These are phyloP conservation scores for Pandion haliaetus DNA, from an alignment of 2,113 vertebrate genomes.

Conservation along the genomic window DNA sequence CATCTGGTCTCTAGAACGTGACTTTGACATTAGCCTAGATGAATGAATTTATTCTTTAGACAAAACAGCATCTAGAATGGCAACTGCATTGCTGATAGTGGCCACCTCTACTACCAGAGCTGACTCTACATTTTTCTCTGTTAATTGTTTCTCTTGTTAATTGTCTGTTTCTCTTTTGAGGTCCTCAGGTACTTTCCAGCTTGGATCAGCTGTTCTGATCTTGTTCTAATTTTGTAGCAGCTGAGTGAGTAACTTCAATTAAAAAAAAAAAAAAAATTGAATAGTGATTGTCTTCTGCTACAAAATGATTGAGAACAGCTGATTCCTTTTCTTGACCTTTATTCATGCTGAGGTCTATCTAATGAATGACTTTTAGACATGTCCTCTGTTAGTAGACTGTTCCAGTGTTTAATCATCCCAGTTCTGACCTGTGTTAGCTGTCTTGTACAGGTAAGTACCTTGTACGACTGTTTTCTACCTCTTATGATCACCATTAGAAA, in stretches of 20 bases:
- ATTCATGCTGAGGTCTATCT: background rate
- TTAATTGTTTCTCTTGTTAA: background rate
- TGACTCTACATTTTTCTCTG: background rate
- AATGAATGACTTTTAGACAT: background rate
- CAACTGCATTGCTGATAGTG: background rate
- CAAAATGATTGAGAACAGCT: background rate
- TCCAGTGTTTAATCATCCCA: background rate
- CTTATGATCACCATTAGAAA: background rate
- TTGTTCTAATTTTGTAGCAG: background rate
- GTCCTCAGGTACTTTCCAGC: background rate
- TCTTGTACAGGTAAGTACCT: background rate
- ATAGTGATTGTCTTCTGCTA: background rate
- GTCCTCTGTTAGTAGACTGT: background rate
- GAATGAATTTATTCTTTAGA: background rate
- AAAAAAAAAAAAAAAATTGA: background rate
- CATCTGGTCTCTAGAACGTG: background rate
- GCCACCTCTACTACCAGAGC: background rate
- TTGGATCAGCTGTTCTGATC: background rate
- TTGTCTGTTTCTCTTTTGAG: background rate
- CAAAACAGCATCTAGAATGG: background rate
- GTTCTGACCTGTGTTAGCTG: background rate
- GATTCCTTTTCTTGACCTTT: background rate
- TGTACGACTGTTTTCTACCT: background rate
- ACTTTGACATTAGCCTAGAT: background rate
- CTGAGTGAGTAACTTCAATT: background rate